These are phyloP conservation scores for Tenodera sinensis DNA, from an alignment of 2,888 invertebrate genomes.

Conservation along the genomic window DNA sequence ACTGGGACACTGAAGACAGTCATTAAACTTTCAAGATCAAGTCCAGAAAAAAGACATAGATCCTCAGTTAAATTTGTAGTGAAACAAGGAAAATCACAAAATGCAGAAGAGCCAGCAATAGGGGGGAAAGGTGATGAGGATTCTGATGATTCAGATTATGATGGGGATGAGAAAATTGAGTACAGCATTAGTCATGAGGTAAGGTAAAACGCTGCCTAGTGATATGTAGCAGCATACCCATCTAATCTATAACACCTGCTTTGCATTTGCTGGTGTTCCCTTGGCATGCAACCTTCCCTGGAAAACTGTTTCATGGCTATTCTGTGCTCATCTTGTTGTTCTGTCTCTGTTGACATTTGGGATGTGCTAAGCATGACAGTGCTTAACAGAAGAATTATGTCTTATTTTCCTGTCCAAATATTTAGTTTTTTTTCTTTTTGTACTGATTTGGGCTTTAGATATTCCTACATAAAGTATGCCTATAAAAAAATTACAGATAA, in stretches of 20 bases:
- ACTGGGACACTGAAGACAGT: constrained; percentile 82
- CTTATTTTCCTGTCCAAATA: too few relatives aligned
- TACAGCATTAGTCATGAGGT: constrained; percentile 63
- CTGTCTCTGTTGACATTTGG: too few relatives aligned
- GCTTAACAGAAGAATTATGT: too few relatives aligned
- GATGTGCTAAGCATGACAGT: too few relatives aligned
- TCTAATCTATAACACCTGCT: not conserved
- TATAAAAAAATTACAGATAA: too few relatives aligned
- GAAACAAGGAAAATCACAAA: constrained; percentile 7
- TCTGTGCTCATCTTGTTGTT: not conserved
- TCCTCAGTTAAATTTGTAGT: constrained; percentile 1
- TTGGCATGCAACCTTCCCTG: not conserved
- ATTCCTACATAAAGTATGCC: too few relatives aligned
- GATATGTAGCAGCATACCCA: not conserved
- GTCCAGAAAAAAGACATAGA: constrained; percentile 54
- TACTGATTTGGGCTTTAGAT: too few relatives aligned
- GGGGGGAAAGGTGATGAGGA: constrained; percentile 29
- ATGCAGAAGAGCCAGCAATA: not conserved
- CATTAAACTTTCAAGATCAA: constrained; percentile 62
- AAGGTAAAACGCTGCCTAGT: constrained; percentile 33
- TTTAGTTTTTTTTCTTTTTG: too few relatives aligned
- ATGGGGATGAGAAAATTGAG: constrained; percentile 32
- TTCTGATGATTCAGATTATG: constrained; percentile 13
- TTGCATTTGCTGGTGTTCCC: not conserved
- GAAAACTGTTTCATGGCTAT: not conserved